Evolutionary conservation across 2,113 vertebrate species (phyloP).

Genomic region (Helogale parvula): DNA sequence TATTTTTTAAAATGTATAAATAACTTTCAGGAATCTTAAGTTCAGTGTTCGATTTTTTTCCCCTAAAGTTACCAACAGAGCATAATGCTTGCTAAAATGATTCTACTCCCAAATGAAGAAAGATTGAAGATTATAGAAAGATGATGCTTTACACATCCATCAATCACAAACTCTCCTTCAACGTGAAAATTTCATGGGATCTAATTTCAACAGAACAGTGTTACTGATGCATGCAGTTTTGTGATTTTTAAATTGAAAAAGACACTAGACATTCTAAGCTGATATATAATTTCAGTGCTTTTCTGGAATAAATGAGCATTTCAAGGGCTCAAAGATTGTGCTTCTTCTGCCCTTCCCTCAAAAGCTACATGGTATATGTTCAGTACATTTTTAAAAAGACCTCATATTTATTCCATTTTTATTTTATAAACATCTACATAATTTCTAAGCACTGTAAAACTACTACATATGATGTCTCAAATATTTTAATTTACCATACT

Average conservation of each 20-base stretch:
- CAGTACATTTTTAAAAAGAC: background rate
- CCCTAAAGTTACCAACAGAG: background rate
- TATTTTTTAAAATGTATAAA: background rate
- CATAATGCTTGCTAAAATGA: background rate
- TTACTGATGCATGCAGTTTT: constrained; percentile 10
- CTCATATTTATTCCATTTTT: background rate
- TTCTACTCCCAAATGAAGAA: background rate
- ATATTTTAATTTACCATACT: background rate
- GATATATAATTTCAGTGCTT: constrained; percentile 29
- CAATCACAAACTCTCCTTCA: constrained; percentile 48
- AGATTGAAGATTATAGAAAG: constrained; percentile 17
- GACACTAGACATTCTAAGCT: background rate
- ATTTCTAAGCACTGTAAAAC: background rate
- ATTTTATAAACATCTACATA: background rate
- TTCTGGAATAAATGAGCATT: constrained; percentile 13
- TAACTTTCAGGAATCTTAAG: background rate
- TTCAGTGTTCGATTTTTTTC: background rate
- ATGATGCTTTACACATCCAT: constrained; percentile 11
- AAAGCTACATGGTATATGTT: background rate
- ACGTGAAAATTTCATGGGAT: constrained; percentile 9
- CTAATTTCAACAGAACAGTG: constrained; percentile 37
- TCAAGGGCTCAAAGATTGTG: background rate
- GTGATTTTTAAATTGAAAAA: constrained; percentile 49
- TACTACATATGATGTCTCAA: background rate
- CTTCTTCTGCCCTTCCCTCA: background rate